Evolutionary conservation across 2,797 vertebrate species (phyloP).

Genomic region (Scyliorhinus canicula): DNA sequence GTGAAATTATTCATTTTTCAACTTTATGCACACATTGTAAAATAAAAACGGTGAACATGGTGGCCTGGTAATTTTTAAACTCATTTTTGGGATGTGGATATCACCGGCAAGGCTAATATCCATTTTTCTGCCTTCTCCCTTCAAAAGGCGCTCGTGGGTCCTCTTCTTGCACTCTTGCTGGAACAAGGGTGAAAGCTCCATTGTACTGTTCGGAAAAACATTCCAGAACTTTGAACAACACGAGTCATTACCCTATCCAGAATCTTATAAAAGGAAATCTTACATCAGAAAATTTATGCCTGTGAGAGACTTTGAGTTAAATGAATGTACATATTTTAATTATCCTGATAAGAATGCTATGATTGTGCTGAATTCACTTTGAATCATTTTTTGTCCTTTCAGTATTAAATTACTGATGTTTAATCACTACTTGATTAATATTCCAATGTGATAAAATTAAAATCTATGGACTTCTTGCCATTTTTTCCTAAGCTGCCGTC

Average conservation of each 20-base stretch:
- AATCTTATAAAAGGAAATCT: background rate
- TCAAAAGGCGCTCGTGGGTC: background rate
- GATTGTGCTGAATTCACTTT: background rate
- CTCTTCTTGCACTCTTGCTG: background rate
- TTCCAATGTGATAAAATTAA: background rate
- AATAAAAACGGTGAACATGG: too few relatives aligned
- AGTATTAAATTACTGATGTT: background rate
- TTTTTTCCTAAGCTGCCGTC: slow-evolving; percentile 71
- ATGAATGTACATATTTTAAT: background rate
- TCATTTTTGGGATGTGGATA: background rate
- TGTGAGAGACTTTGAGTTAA: background rate
- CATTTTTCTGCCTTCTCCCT: background rate
- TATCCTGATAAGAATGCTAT: background rate
- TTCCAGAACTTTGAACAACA: too few relatives aligned
- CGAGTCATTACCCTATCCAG: background rate
- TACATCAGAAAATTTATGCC: background rate
- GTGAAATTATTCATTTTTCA: too few relatives aligned
- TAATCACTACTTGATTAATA: background rate
- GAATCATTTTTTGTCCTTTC: background rate
- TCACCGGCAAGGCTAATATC: background rate
- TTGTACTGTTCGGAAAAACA: too few relatives aligned
- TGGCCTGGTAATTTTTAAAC: too few relatives aligned
- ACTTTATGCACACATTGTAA: too few relatives aligned
- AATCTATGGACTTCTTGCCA: background rate
- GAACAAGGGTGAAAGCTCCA: too few relatives aligned